Evolutionary conservation across 2,888 invertebrate genomes (phyloP).

Genomic region (Oxyteleia sp.): DNA sequence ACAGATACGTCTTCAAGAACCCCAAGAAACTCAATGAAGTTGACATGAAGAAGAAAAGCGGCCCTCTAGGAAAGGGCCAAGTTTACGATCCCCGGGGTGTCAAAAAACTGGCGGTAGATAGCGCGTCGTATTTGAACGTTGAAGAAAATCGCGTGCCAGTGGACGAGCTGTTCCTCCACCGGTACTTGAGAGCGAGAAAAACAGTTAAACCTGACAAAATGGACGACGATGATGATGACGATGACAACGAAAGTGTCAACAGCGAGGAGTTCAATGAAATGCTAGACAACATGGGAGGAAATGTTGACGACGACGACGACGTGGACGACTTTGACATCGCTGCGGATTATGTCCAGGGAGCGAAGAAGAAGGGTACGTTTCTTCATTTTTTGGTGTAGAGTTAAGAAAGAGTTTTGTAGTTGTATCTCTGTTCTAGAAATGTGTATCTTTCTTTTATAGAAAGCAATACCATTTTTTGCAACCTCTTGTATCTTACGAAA

Average conservation of each 20-base stretch:
- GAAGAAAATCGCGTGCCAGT: constrained; percentile 93
- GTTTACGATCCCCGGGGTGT: constrained; percentile 92
- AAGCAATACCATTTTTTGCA: too few species aligned
- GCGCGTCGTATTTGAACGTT: constrained; percentile 91
- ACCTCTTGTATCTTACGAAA: too few species aligned
- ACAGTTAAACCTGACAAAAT: constrained; percentile 58
- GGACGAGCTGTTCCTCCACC: constrained; percentile 95
- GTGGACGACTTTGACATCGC: constrained; percentile 90
- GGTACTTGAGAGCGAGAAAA: constrained; percentile 87
- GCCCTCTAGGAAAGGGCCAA: constrained; percentile 91
- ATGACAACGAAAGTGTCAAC: constrained; percentile 87
- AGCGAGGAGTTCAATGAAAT: constrained; percentile 89
- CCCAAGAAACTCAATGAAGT: constrained; percentile 91
- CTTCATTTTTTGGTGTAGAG: too few species aligned
- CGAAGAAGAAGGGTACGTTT: constrained; percentile 82
- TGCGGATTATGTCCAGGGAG: constrained; percentile 85
- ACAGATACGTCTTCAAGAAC: constrained; percentile 98
- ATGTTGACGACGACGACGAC: constrained; percentile 88
- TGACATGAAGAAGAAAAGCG: constrained; percentile 89
- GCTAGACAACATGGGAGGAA: constrained; percentile 87
- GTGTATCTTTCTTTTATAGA: not conserved
- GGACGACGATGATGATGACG: constrained; percentile 85
- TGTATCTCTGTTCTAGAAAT: too few species aligned
- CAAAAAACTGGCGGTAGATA: constrained; percentile 92
- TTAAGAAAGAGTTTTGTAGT: too few species aligned